Conservation (phyloP, 53 echinoderm and acorn worm genomes). For the Apostichopus leukothele region DNA sequence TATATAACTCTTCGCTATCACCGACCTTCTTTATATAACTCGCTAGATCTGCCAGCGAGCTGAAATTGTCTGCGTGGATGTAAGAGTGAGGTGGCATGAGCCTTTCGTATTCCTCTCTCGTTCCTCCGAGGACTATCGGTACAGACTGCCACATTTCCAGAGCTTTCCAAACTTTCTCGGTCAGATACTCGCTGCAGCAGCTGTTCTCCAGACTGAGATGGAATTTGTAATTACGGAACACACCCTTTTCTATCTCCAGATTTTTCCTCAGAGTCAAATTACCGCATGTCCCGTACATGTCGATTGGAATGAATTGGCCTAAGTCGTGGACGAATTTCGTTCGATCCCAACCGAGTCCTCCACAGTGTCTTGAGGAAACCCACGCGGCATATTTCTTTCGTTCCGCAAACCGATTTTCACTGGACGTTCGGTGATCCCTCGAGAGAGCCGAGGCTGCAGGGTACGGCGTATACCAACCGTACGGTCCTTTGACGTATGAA, state of each 20-base stretch:
- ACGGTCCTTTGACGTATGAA: conserved; percentile 12
- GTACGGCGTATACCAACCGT: conserved; percentile 36
- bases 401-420: background rate
- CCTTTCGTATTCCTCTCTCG: conserved; percentile 27
- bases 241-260: background rate
- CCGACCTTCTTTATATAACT: conserved; percentile 22
- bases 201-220: conserved; percentile 31
- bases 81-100: conserved; percentile 38
- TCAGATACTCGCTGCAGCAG: conserved; percentile 31
- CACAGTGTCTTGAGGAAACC: conserved; percentile 35
- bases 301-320: background rate
- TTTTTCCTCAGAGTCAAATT: background rate
- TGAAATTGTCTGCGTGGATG: conserved; percentile 39
- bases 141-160: conserved; percentile 4
- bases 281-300: conserved; percentile 14
- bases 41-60: conserved; percentile 14
- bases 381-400: background rate
- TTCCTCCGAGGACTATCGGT: conserved; percentile 26
- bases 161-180: conserved; percentile 35
- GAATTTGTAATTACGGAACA: conserved; percentile 13
- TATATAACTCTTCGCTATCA: conserved; percentile 7
- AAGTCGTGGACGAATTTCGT: conserved; percentile 5
- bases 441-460: background rate
- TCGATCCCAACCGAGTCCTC: conserved; percentile 22
- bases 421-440: background rate